Evolutionary conservation across 1,140 invertebrate genomes (phyloP).

Genomic region (Rhagoletis pomonella): DNA sequence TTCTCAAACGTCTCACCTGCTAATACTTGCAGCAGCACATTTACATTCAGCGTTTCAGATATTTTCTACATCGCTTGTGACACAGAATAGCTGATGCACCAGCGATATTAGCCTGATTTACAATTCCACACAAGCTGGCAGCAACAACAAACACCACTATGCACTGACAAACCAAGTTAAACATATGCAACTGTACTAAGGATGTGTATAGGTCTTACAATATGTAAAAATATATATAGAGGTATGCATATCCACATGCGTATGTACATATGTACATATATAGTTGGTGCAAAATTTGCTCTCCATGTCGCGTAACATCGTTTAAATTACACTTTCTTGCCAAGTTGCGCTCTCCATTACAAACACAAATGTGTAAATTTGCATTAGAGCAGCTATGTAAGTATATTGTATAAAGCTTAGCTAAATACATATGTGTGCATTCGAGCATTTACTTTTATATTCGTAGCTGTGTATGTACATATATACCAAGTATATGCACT

Average conservation of each 20-base stretch:
- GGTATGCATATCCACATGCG: not conserved
- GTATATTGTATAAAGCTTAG: no score
- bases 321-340: conserved; percentile 24
- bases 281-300: not conserved
- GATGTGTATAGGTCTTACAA: not conserved
- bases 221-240: not conserved
- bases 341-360: not conserved
- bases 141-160: not conserved
- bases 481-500: no score
- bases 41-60: not conserved
- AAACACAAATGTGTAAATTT: not conserved
- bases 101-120: conserved; percentile 46
- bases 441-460: no score
- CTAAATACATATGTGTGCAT: no score
- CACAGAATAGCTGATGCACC: conserved; percentile 28
- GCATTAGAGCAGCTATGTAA: no score
- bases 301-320: conserved; percentile 4
- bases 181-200: not conserved
- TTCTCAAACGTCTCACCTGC: not conserved
- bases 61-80: conserved; percentile 34
- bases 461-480: no score
- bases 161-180: not conserved
- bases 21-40: not conserved
- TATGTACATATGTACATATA: not conserved
- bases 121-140: not conserved